Base-by-base conservation (phyloP, 1,140 invertebrate genomes). In the Lordiphosa clarofinis region DNA sequence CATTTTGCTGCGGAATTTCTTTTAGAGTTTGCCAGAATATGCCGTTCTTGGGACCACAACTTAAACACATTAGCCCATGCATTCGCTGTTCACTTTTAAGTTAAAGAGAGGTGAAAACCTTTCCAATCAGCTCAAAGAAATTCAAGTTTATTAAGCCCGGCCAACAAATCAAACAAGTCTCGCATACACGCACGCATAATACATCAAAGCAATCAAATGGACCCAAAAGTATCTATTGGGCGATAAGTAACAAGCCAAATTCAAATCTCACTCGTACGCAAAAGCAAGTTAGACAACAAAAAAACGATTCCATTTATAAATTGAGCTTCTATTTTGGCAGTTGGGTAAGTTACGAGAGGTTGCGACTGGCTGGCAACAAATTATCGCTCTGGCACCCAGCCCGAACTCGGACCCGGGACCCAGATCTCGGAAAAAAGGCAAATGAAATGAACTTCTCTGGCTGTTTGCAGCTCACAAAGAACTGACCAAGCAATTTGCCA, bases 161-260 rank as follows among this genome's bases (percentile, higher is more conserved):
- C 13, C 52, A 61, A 70, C 66, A 70, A 69, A 69, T 70, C 57
- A 70, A 68, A 68, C 48, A 38, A 38, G 11, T 43, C 13, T 28
- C 21, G 35, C 48, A 7, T 35, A 37, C 12, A 47, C 12, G 50
- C 64, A 36, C 10, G 8, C n/a, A 21, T 13, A 46, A 74, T 64
- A 74, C 71, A 74, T 74, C 71, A 74, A 74, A 74, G 71, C 59
- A 74, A 74, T 74, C 71, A 74, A 74, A 74, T 66, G 72, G 60
- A 65, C 69, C 62, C 69, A 52, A 69, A 65, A 61, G 64, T 54
- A 69, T 69, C 65, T 69, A 69, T 69, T 64, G 54, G 56, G 62
- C 65, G 65, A 69, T 68, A 69, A 69, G 65, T 61, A 68, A 36
- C 13, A n/a, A 73, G 56, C 56, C 54, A 65, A 74, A 74, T 74